phyloP scores from a whole-genome alignment of 2,113 vertebrate genomes.

The Actinemys pallida region DNA sequence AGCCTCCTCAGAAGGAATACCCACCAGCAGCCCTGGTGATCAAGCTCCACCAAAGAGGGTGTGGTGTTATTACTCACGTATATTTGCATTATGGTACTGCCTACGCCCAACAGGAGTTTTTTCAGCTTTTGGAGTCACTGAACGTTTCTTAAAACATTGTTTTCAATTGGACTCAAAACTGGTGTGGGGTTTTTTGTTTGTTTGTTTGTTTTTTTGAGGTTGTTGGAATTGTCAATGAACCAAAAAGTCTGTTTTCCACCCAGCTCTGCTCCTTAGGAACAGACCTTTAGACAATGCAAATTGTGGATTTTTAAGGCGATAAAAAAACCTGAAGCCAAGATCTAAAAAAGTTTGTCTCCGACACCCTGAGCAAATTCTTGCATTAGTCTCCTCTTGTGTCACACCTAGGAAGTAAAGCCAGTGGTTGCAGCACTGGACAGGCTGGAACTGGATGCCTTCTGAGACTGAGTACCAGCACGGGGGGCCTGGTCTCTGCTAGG shows the following conservation, averaged over 20 bases:
- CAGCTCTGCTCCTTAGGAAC: not conserved
- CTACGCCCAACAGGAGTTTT: accelerated
- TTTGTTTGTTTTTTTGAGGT: not conserved
- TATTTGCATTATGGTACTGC: not conserved
- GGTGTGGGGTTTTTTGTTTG: no score
- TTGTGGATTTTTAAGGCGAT: not conserved
- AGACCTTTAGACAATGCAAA: not conserved
- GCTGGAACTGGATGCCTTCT: no score
- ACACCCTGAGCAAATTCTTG: not conserved
- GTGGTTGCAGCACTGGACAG: not conserved
- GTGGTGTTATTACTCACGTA: accelerated
- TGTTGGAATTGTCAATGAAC: not conserved
- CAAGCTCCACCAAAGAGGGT: accelerated
- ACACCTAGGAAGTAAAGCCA: not conserved
- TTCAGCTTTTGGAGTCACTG: not conserved
- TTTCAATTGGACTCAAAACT: not conserved
- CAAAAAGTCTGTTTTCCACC: not conserved
- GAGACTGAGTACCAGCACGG: not conserved
- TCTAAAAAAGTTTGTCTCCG: not conserved
- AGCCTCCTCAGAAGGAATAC: not conserved
- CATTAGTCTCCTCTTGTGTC: not conserved
- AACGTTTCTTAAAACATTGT: not conserved
- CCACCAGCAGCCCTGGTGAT: accelerated
- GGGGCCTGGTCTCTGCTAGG: no score
- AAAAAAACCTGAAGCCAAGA: not conserved